Percentiles rank a stretch among this genome's conserved stretches.
These are phyloP conservation scores for Penelope pileata DNA, from an alignment of 2,113 vertebrate species.

Conservation along the genomic window DNA sequence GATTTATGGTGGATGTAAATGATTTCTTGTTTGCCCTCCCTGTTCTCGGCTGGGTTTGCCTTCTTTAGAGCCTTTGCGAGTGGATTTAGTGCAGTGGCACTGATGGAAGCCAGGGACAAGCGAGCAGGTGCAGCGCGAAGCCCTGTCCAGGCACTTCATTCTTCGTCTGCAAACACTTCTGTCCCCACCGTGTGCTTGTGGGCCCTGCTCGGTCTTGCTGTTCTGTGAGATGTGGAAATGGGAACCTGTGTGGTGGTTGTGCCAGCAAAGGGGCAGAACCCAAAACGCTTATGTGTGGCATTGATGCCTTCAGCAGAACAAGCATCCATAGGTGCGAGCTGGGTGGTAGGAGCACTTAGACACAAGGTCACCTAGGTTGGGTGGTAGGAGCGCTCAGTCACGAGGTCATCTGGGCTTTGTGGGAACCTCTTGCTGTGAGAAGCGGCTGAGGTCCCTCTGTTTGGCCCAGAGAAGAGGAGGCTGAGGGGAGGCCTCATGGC, in stretches of 20 bases:
- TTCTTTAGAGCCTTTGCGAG: neutral
- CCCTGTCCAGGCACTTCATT: neutral
- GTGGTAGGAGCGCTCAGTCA: neutral
- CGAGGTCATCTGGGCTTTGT: neutral
- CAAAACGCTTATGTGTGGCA: rapidly evolving
- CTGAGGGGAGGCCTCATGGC: neutral
- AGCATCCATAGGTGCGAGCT: neutral
- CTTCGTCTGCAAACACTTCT: neutral
- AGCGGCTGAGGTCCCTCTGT: neutral
- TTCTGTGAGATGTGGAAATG: rapidly evolving
- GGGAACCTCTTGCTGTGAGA: neutral
- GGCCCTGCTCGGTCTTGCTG: neutral
- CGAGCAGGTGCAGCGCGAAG: neutral
- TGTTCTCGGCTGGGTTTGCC: neutral
- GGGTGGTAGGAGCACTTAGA: neutral
- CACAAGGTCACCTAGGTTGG: neutral
- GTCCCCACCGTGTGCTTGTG: rapidly evolving
- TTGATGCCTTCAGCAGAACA: neutral
- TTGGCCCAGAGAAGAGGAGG: neutral
- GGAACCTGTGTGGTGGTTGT: neutral
- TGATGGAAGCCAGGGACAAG: constrained; percentile 48
- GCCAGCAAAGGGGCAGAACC: neutral
- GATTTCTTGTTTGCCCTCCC: constrained; percentile 43
- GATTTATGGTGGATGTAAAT: constrained; percentile 37
- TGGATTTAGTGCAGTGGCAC: constrained; percentile 44